Percentiles rank a stretch among this genome's conserved stretches.
These are phyloP conservation scores for Steatornis caripensis DNA, from an alignment of 2,113 vertebrate genomes.

Conservation along the genomic window DNA sequence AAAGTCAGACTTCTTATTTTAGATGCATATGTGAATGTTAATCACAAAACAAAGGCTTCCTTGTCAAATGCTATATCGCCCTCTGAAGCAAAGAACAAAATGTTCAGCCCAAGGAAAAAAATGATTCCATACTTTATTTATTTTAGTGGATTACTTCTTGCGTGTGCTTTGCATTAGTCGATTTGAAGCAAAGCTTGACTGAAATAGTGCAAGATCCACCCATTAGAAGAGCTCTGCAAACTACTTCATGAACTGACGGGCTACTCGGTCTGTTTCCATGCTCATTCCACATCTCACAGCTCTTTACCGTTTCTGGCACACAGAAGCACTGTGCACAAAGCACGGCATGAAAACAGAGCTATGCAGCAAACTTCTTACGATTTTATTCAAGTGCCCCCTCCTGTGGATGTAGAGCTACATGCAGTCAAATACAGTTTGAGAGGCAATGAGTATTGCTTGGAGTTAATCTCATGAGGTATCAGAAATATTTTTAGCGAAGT, in stretches of 20 bases:
- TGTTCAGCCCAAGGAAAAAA: not conserved
- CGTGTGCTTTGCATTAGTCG: not conserved
- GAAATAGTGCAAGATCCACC: not conserved
- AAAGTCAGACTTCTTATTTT: not conserved
- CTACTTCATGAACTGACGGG: not conserved
- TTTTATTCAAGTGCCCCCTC: slow-evolving; percentile 22
- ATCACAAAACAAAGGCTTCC: not conserved
- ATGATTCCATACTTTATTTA: not conserved
- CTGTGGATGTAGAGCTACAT: not conserved
- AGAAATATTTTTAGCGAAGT: not conserved
- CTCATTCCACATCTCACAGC: no score
- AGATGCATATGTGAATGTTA: not conserved
- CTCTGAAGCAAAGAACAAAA: not conserved
- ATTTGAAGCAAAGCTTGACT: not conserved
- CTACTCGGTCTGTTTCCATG: not conserved
- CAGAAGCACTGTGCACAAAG: not conserved
- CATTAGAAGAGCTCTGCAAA: not conserved
- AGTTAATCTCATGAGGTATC: not conserved
- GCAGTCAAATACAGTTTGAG: not conserved
- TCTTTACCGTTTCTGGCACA: not conserved
- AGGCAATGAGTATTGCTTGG: not conserved
- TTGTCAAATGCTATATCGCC: not conserved
- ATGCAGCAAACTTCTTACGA: not conserved
- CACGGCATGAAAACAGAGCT: not conserved
- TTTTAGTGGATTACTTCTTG: not conserved